Evolutionary conservation across 2,113 vertebrate species (phyloP), one percentile per base, ranked within the genome.

Genomic region (Oncorhynchus clarkii): DNA sequence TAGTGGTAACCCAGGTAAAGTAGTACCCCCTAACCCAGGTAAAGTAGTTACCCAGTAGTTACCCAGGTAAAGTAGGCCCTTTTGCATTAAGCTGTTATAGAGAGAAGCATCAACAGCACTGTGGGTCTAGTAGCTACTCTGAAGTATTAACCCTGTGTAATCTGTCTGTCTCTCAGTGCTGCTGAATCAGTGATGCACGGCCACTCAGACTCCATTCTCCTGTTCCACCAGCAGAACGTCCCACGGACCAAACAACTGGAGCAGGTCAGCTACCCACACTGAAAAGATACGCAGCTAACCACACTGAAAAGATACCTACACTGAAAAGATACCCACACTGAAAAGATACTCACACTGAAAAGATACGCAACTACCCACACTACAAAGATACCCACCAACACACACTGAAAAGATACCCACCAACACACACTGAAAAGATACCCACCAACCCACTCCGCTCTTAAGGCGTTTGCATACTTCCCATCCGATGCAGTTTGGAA

Each of bases 191-290:
- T 99, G 34, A 91, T 98, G 39, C 97, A 99, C 84, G 98, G 98
- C 76, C 96, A 95, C 80, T 93, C 93, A 0, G 97, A 97, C 74
- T 99, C 97, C 84, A 99, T 99, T 73, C 94, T 99, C 14, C 85
- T 93, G 74, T 99, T 97, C 91, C 98, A 99, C 90, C 96, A 98
- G 94, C 97, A 99, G 91, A 98, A 97, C 0, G 95, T 98, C 79
- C 94, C 95, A 0, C 93, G 95, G 78, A 92, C 95, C 78, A 99
- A 98, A 90, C 88, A 98, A 90, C 88, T 98, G 74, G 97, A 97
- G 81, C 96, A 99, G 96, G 97, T 98, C 57, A 74, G 90, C 48
- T 31, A 5, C 64, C 69, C 20, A 13, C 29, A 6, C 34, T 34
- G 34, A 34, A 34, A 34, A 70, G 49, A 14, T 8, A 31, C 70